phyloP scores from a whole-genome alignment of 2,888 invertebrate species.

The Ichneumon xanthorius region DNA sequence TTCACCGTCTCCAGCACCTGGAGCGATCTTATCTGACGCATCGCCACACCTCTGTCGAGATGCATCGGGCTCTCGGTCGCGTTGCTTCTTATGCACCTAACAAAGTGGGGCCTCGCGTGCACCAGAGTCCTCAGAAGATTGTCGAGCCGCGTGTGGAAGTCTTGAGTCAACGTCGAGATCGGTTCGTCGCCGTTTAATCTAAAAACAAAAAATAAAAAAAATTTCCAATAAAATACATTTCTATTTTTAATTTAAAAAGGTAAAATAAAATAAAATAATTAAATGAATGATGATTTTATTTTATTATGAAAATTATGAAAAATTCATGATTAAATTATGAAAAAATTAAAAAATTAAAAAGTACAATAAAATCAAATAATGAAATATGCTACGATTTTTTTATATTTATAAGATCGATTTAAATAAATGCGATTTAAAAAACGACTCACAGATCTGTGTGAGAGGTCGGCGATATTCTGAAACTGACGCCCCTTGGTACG shows the following conservation, averaged over 20 bases:
- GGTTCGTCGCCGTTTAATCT: conserved; percentile 93
- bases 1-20: conserved; percentile 97
- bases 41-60: conserved; percentile 94
- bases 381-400: background rate
- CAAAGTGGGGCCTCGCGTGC: conserved; percentile 97
- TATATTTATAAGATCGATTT: no score
- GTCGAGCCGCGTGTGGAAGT: conserved; percentile 97
- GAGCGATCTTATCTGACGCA: conserved; percentile 95
- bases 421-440: background rate
- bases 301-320: background rate
- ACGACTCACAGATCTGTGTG: conserved; percentile 89
- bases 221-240: no score
- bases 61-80: conserved; percentile 92
- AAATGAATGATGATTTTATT: background rate
- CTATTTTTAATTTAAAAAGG: background rate
- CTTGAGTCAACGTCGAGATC: conserved; percentile 95
- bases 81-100: conserved; percentile 96
- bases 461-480: conserved; percentile 95
- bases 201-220: conserved; percentile 62
- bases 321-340: background rate
- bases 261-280: background rate
- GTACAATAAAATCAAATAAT: background rate
- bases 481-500: conserved; percentile 92
- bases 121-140: conserved; percentile 96
- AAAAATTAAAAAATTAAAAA: background rate